These are phyloP conservation scores for Neoitamus cyanurus DNA, from an alignment of 2,888 invertebrate genomes.

Conservation along the genomic window DNA sequence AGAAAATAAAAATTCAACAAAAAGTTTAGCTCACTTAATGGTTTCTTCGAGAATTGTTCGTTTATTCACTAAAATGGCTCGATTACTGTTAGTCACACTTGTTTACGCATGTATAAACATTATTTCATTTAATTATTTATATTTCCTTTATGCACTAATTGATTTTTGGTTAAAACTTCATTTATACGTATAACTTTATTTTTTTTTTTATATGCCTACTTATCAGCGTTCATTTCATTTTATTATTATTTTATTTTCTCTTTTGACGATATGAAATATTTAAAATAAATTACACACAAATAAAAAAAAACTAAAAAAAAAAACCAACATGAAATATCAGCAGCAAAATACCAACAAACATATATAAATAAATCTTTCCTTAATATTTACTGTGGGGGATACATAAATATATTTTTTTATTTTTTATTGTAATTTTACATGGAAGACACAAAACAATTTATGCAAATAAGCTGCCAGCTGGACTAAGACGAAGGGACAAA, in stretches of 20 bases:
- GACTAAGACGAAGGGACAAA: neutral
- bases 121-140: slow-evolving; percentile 6
- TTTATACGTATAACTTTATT: neutral
- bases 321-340: neutral
- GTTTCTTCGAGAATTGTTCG: neutral
- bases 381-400: neutral
- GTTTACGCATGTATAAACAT: neutral
- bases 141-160: neutral
- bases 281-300: neutral
- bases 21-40: neutral
- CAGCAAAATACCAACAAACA: neutral
- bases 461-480: neutral
- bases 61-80: slow-evolving; percentile 24
- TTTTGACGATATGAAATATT: neutral
- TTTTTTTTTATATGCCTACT: neutral
- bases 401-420: neutral
- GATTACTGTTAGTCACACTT: slow-evolving; percentile 2
- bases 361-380: neutral
- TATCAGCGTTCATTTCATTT: neutral
- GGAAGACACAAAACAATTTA: neutral
- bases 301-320: neutral
- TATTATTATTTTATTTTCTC: neutral
- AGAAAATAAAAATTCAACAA: neutral
- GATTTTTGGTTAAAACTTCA: slow-evolving; percentile 12
- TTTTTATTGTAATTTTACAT: neutral